Evolutionary conservation across 2,797 vertebrate genomes (phyloP).

Genomic region (Pyrocephalus nanus): DNA sequence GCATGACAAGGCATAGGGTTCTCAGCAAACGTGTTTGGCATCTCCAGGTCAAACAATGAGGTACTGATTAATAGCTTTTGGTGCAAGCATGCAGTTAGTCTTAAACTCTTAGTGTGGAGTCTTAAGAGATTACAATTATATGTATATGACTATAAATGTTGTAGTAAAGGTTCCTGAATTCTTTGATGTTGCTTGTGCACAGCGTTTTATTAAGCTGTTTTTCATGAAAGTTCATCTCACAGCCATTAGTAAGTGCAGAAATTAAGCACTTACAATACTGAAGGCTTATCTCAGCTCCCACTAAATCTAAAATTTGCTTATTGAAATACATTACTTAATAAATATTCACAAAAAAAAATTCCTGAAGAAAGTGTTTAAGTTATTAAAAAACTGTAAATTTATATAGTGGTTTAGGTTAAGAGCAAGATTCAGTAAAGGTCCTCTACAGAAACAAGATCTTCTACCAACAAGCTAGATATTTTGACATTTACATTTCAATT

Average conservation of each 20-base stretch:
- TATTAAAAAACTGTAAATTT: neutral
- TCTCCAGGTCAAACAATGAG: neutral
- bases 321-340: neutral
- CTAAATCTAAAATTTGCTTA: neutral
- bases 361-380: neutral
- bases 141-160: neutral
- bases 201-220: neutral
- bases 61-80: neutral
- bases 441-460: neutral
- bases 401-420: neutral
- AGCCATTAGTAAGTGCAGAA: neutral
- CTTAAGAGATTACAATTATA: neutral
- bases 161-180: neutral
- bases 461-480: neutral
- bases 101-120: neutral
- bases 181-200: neutral
- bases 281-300: neutral
- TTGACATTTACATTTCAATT: neutral
- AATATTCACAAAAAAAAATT: neutral
- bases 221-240: neutral
- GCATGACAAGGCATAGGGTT: neutral
- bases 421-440: neutral
- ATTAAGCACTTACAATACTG: neutral
- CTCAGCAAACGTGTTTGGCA: neutral
- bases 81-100: neutral